Conservation (phyloP, 2,888 invertebrate species). For the Ophraella communa region DNA sequence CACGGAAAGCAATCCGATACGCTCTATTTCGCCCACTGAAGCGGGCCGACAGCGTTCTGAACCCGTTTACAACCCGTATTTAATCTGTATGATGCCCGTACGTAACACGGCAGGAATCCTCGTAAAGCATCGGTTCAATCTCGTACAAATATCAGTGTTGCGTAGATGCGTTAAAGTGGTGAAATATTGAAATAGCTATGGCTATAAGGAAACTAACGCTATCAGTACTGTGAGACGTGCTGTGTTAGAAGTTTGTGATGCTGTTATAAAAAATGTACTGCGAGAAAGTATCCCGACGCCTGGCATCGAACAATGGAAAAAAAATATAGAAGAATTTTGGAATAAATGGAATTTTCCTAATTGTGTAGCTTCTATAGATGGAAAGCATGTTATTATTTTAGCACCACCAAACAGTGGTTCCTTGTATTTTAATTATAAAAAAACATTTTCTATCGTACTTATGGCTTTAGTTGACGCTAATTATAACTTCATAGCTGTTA, state of each 20-base stretch:
- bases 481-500: conserved; percentile 18
- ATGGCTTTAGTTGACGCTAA: conserved; percentile 25
- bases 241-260: conserved; percentile 19
- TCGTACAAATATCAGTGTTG: background rate
- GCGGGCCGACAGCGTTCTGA: conserved; percentile 8
- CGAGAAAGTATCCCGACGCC: conserved; percentile 25
- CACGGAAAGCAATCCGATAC: background rate
- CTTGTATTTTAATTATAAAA: conserved; percentile 36
- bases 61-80: conserved; percentile 5
- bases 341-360: conserved; percentile 28
- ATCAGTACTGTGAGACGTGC: conserved; percentile 23
- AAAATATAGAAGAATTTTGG: conserved; percentile 26
- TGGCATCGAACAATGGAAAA: conserved; percentile 20
- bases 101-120: background rate
- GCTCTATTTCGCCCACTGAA: conserved; percentile 7
- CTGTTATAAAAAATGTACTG: conserved; percentile 23
- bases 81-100: conserved; percentile 3
- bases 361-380: conserved; percentile 21
- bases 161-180: background rate
- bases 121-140: background rate
- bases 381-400: conserved; percentile 17
- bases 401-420: conserved; percentile 26
- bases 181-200: background rate
- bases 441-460: conserved; percentile 40
- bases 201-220: conserved; percentile 7